phyloP scores from a whole-genome alignment of 2,888 invertebrate genomes.

The Seladonia tumulorum region DNA sequence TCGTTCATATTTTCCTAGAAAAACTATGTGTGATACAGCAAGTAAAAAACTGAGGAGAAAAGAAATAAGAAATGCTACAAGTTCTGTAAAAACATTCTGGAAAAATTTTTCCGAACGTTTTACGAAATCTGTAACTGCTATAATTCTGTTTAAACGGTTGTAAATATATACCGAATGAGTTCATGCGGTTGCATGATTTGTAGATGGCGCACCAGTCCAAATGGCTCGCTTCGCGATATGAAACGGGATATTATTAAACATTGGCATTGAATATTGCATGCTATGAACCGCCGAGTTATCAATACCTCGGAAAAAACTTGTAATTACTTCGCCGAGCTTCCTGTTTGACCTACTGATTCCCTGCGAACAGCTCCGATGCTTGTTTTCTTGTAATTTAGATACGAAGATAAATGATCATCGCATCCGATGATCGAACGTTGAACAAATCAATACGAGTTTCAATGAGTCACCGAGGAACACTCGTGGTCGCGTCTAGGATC shows the following conservation, averaged over 20 bases:
- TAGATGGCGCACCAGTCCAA: not conserved
- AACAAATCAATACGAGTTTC: not conserved
- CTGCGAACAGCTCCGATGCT: not conserved
- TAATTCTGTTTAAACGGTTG: too few species aligned
- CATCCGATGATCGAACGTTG: not conserved
- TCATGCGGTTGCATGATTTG: not conserved
- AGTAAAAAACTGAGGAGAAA: too few species aligned
- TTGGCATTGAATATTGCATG: constrained; percentile 17
- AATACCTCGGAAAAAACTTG: not conserved
- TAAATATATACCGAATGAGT: not conserved
- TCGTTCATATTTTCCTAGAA: too few species aligned
- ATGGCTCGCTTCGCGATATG: not conserved
- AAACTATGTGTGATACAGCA: too few species aligned
- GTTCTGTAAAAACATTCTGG: too few species aligned
- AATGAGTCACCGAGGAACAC: not conserved
- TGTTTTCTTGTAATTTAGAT: constrained; percentile 1
- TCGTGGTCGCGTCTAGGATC: not conserved
- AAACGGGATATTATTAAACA: not conserved
- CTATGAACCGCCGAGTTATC: not conserved
- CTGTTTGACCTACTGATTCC: not conserved
- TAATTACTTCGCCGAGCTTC: not conserved
- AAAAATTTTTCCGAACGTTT: too few species aligned
- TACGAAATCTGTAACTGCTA: too few species aligned
- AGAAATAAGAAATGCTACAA: too few species aligned
- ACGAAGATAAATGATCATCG: not conserved